Percentiles rank a stretch among this genome's conserved stretches.
These are phyloP conservation scores for Arrhopalites spinosus DNA, from an alignment of 2,888 invertebrate genomes.

Conservation along the genomic window DNA sequence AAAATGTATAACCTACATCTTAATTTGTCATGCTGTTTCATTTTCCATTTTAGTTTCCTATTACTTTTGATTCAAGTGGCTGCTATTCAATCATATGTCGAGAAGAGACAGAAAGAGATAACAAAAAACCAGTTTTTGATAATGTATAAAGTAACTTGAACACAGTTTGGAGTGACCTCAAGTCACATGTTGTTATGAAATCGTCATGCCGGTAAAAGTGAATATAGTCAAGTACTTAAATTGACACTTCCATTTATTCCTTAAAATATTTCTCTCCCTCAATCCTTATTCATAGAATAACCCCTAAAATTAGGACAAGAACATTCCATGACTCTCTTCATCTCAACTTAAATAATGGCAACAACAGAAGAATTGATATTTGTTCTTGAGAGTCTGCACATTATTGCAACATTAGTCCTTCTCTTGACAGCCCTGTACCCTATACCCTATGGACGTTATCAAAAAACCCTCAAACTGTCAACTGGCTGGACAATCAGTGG, in stretches of 20 bases:
- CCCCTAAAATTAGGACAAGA: too few relatives aligned
- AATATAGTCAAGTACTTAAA: background rate
- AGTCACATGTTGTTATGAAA: too few relatives aligned
- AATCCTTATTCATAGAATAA: background rate
- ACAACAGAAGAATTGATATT: constrained; percentile 4
- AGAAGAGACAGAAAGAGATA: too few relatives aligned
- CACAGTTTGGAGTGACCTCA: too few relatives aligned
- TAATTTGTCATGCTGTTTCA: too few relatives aligned
- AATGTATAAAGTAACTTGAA: too few relatives aligned
- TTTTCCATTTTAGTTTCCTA: too few relatives aligned
- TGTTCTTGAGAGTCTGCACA: background rate
- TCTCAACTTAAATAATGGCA: background rate
- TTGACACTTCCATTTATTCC: background rate
- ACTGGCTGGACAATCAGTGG: background rate
- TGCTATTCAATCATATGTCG: too few relatives aligned
- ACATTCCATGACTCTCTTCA: background rate
- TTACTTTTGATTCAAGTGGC: too few relatives aligned
- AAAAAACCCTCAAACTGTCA: background rate
- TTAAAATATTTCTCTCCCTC: background rate
- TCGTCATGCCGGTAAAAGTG: background rate
- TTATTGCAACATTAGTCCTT: background rate
- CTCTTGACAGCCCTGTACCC: constrained; percentile 7
- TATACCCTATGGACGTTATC: constrained; percentile 27
- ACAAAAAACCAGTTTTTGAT: too few relatives aligned
- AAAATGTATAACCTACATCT: too few relatives aligned